Percentiles rank a stretch among this genome's conserved stretches.
Evolutionary conservation across 2,113 vertebrate species (phyloP).

Genomic region (Cranoglanis bouderius): DNA sequence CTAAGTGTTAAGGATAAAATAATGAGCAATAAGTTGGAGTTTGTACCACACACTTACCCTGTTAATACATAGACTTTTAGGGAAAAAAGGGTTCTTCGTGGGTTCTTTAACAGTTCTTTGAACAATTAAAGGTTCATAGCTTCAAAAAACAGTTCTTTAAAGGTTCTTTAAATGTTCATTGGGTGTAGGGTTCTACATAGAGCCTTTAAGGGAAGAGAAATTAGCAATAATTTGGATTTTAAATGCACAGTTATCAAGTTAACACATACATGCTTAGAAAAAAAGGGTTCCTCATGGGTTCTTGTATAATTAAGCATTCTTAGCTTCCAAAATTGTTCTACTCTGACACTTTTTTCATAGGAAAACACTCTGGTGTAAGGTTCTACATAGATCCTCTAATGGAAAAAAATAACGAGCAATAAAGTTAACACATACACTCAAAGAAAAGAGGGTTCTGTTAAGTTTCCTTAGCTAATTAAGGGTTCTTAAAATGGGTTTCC

Average conservation of each 20-base stretch:
- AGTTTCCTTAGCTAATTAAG: not conserved
- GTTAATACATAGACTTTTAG: not conserved
- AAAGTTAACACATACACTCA: not conserved
- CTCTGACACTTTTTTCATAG: not conserved
- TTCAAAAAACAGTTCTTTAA: not conserved
- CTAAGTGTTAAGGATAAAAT: too few species aligned
- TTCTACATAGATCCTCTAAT: not conserved
- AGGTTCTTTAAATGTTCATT: not conserved
- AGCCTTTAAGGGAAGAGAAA: not conserved
- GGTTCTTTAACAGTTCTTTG: not conserved
- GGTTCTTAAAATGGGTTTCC: not conserved
- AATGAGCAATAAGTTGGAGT: not conserved
- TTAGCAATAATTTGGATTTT: not conserved
- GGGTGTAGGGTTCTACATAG: not conserved
- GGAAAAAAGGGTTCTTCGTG: not conserved
- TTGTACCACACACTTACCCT: not conserved
- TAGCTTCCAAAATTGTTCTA: not conserved
- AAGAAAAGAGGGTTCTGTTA: not conserved
- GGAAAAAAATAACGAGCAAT: not conserved
- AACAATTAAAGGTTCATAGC: not conserved
- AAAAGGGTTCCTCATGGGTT: not conserved
- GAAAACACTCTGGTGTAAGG: not conserved
- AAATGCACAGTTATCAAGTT: too few species aligned
- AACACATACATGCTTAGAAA: not conserved
- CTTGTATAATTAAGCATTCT: not conserved